These are phyloP conservation scores for Choloepus didactylus DNA, from an alignment of 2,797 vertebrate species.

Conservation along the genomic window DNA sequence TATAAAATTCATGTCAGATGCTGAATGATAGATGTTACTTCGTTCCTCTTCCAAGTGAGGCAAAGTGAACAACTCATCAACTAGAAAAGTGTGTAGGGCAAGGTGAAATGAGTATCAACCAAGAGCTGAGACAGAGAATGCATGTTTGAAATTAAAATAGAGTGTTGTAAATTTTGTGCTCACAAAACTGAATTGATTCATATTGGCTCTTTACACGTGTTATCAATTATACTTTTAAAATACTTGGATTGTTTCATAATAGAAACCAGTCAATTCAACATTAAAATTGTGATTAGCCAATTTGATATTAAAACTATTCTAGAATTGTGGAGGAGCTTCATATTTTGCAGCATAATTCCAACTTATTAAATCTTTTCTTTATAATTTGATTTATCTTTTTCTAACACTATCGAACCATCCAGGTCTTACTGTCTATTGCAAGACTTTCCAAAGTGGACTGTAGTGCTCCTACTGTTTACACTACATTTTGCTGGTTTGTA, in stretches of 20 bases:
- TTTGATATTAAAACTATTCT: background rate
- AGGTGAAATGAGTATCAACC: background rate
- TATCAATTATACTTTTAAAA: background rate
- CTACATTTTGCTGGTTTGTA: background rate
- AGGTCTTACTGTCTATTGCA: background rate
- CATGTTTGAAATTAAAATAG: background rate
- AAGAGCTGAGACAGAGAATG: background rate
- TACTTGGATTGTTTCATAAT: background rate
- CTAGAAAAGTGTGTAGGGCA: background rate
- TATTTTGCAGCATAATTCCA: background rate
- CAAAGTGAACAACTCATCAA: background rate
- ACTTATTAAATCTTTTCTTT: background rate
- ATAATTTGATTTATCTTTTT: constrained; percentile 12
- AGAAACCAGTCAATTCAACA: background rate
- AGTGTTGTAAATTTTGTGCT: background rate
- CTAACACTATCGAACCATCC: background rate
- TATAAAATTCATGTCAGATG: background rate
- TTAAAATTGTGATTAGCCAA: background rate
- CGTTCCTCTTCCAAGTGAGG: background rate
- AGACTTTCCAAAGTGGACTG: background rate
- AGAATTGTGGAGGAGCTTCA: background rate
- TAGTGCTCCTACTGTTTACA: background rate
- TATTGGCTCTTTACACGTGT: background rate
- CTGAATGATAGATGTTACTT: background rate
- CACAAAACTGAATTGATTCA: background rate